Evolutionary conservation across 2,797 vertebrate genomes (phyloP).

Genomic region (Syngnathus acus): DNA sequence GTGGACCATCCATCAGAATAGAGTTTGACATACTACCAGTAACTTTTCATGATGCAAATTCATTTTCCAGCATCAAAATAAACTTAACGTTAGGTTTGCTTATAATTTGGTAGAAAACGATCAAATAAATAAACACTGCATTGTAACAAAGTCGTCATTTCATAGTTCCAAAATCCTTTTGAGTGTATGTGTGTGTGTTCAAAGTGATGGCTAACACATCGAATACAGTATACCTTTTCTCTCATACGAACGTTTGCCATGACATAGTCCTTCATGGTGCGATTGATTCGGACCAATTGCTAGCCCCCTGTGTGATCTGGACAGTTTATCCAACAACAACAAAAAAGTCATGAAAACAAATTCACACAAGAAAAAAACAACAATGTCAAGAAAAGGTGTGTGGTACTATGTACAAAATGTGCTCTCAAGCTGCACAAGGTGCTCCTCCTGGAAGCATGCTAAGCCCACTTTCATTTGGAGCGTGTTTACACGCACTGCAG

Average conservation of each 20-base stretch:
- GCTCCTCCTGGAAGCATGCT: conserved; percentile 18
- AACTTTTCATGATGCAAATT: conserved; percentile 12
- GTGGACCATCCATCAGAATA: not conserved
- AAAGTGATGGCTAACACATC: conserved; percentile 67
- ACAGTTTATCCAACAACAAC: conserved; percentile 43
- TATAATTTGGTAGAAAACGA: conserved; percentile 5
- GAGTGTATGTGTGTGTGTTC: conserved; percentile 51
- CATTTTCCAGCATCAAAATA: conserved; percentile 4
- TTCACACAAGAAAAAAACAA: conserved; percentile 29
- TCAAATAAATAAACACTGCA: conserved; percentile 55
- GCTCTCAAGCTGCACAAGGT: conserved; percentile 27
- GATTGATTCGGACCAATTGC: conserved; percentile 56
- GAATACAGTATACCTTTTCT: conserved; percentile 46
- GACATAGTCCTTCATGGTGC: conserved; percentile 72
- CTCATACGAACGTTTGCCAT: conserved; percentile 57
- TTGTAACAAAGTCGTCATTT: conserved; percentile 65
- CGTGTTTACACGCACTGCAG: not conserved
- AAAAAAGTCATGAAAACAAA: conserved; percentile 39
- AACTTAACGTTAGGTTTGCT: not conserved
- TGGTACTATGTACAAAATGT: conserved; percentile 53
- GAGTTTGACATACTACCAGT: conserved; percentile 8
- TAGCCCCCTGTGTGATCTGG: conserved; percentile 50
- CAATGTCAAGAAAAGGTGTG: not conserved
- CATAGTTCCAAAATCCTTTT: conserved; percentile 74
- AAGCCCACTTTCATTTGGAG: conserved; percentile 13